Conservation (phyloP, 1,140 invertebrate species). For the Temnothorax nylanderi region DNA sequence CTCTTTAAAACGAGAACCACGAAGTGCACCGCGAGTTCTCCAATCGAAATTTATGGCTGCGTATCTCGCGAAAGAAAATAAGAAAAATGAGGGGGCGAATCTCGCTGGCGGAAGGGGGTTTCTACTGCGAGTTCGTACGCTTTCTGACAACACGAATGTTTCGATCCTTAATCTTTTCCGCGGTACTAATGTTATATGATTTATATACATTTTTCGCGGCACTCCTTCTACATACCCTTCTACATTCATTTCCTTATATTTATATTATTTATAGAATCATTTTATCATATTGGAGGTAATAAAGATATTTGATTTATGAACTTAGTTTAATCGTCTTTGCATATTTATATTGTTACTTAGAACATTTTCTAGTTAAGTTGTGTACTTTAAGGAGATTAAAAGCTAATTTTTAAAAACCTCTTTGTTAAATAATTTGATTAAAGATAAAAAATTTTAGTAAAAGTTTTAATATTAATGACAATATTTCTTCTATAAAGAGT, state of each 20-base stretch:
- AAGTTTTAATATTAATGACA: not conserved
- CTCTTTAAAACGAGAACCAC: conserved; percentile 60
- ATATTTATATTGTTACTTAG: not conserved
- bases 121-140: not conserved
- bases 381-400: not conserved
- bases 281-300: not conserved
- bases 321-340: not conserved
- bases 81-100: conserved; percentile 21
- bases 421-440: not conserved
- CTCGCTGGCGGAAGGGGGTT: not conserved
- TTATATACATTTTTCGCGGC: not conserved
- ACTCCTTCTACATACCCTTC: not conserved
- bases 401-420: not conserved
- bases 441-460: not conserved
- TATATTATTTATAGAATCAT: not conserved
- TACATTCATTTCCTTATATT: not conserved
- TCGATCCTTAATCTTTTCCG: not conserved
- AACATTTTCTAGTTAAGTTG: not conserved
- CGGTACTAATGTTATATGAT: not conserved
- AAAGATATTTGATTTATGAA: not conserved
- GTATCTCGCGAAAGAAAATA: conserved; percentile 14
- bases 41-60: conserved; percentile 63
- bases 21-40: conserved; percentile 33
- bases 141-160: not conserved
- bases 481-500: not conserved